Evolutionary conservation across 2,113 vertebrate genomes (phyloP).

Genomic region (Romanogobio albipinnatus): DNA sequence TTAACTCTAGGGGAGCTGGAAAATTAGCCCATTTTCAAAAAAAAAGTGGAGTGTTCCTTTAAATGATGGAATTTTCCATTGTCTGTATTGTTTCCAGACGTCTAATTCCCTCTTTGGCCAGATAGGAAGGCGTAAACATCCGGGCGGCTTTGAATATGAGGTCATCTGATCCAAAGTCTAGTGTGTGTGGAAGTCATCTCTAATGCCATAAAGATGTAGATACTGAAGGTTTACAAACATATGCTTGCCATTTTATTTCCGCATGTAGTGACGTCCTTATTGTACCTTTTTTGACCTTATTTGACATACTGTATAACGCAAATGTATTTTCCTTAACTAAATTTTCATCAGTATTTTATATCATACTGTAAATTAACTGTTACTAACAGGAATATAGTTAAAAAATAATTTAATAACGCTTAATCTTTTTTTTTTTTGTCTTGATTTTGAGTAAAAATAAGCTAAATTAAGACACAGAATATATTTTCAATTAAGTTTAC

Average conservation of each 20-base stretch:
- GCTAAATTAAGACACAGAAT: neutral
- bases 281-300: neutral
- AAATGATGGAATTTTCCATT: conserved; percentile 20
- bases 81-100: neutral
- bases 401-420: neutral
- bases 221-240: conserved; percentile 2
- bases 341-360: neutral
- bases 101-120: conserved; percentile 15
- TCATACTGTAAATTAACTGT: neutral
- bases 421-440: neutral
- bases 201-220: conserved; percentile 11
- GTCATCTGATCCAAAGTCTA: conserved; percentile 14
- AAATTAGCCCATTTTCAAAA: too few species aligned
- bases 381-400: neutral
- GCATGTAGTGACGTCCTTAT: neutral
- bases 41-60: too few species aligned
- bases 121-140: neutral
- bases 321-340: neutral
- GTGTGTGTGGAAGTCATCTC: conserved; percentile 10
- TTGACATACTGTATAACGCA: neutral
- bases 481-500: neutral
- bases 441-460: neutral
- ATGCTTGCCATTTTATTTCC: neutral
- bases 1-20: too few species aligned
- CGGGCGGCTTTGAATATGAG: neutral